Conservation (phyloP, 2,888 invertebrate species). For the Calliphora vomitoria region DNA sequence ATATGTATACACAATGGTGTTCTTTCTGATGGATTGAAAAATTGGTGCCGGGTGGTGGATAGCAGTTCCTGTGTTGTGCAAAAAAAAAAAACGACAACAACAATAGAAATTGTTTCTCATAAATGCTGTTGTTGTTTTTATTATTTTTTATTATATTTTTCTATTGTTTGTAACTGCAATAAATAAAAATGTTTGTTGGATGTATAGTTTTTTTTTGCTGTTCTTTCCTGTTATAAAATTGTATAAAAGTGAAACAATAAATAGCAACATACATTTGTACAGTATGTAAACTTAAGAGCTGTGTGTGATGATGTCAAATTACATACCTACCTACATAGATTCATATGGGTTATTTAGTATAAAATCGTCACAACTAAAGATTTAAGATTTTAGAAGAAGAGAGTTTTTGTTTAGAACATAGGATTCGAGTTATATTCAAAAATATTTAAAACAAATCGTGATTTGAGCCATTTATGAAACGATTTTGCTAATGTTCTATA, state of each 20-base stretch:
- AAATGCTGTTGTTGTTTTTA: conserved; percentile 30
- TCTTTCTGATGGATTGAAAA: background rate
- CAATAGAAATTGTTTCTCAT: conserved; percentile 35
- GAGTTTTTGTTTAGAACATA: too few species aligned
- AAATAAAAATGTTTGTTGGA: conserved; percentile 44
- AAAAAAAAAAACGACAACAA: background rate
- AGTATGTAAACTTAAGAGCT: background rate
- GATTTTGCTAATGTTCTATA: too few species aligned
- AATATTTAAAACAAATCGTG: too few species aligned
- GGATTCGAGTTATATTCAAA: too few species aligned
- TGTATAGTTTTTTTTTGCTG: background rate
- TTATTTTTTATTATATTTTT: conserved; percentile 6
- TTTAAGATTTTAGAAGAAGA: too few species aligned
- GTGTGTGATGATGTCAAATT: conserved; percentile 6
- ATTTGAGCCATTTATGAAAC: too few species aligned
- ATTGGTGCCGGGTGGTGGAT: background rate
- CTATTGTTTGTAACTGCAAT: conserved; percentile 49
- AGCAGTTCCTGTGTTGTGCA: background rate
- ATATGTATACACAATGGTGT: background rate
- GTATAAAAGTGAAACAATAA: conserved; percentile 11
- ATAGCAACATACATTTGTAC: background rate
- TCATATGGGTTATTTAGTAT: too few species aligned
- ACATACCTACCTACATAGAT: background rate
- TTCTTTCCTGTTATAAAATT: conserved; percentile 40
- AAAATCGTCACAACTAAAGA: too few species aligned